These are phyloP conservation scores for Rhombomys opimus DNA, from an alignment of 2,113 vertebrate genomes.

Conservation along the genomic window DNA sequence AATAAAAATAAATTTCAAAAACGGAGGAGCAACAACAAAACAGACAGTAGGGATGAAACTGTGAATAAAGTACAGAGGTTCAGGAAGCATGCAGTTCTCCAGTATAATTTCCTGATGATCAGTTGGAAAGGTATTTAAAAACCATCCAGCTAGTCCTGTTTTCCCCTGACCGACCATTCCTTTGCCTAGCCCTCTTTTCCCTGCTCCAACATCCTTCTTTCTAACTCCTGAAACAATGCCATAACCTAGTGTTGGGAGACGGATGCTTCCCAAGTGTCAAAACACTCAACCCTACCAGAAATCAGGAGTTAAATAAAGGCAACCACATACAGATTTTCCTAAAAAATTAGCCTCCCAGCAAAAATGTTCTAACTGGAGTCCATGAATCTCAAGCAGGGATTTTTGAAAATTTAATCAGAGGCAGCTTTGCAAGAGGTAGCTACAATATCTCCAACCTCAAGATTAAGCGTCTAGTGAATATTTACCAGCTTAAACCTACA, in stretches of 20 bases:
- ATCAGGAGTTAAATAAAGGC: constrained; percentile 56
- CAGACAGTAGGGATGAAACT: constrained; percentile 70
- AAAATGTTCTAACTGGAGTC: constrained; percentile 57
- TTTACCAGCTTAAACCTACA: constrained; percentile 30
- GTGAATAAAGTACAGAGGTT: constrained; percentile 81
- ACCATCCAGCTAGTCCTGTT: constrained; percentile 68
- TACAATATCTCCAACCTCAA: constrained; percentile 50
- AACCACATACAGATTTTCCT: constrained; percentile 51
- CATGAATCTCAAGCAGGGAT: constrained; percentile 62
- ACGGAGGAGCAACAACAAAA: constrained; percentile 20
- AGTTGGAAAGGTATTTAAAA: constrained; percentile 85
- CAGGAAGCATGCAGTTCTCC: constrained; percentile 85
- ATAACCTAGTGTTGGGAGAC: constrained; percentile 18
- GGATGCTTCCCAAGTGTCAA: constrained; percentile 53
- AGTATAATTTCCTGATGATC: constrained; percentile 85
- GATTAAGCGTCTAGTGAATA: constrained; percentile 26
- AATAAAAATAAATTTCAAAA: neutral
- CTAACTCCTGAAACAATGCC: constrained; percentile 56
- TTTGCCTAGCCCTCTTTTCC: neutral
- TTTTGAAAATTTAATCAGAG: constrained; percentile 67
- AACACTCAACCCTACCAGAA: constrained; percentile 27
- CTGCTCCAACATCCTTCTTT: constrained; percentile 16
- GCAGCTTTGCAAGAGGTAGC: neutral
- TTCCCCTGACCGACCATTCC: constrained; percentile 51
- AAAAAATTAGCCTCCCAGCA: neutral